Evolutionary conservation across 2,888 invertebrate species (phyloP).

Genomic region (Phanerotoma sp.): DNA sequence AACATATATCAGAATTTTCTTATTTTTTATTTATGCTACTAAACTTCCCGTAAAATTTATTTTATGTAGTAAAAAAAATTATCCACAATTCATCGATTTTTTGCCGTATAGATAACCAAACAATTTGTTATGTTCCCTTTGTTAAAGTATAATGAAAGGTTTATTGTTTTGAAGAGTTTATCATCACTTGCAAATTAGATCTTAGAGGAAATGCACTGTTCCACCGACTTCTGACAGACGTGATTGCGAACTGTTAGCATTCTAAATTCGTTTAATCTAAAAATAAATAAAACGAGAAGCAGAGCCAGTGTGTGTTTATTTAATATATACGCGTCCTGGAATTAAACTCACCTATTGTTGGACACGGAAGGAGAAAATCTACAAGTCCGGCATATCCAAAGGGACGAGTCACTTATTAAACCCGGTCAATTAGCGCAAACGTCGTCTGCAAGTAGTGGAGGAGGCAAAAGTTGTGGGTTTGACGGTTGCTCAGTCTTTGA

Average conservation of each 20-base stretch:
- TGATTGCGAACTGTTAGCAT: constrained; percentile 2
- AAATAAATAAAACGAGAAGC: constrained; percentile 25
- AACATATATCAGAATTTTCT: constrained; percentile 23
- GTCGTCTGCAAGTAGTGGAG: constrained; percentile 5
- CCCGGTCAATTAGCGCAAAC: constrained; percentile 31
- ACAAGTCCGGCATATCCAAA: constrained; percentile 30
- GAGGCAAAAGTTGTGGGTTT: not conserved
- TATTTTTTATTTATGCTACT: no score
- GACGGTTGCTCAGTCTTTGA: not conserved
- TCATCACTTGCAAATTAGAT: no score
- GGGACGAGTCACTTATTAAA: constrained; percentile 24
- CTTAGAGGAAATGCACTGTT: no score
- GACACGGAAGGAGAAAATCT: constrained; percentile 10
- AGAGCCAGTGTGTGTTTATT: not conserved
- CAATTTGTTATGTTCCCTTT: not conserved
- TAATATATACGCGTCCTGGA: constrained; percentile 1
- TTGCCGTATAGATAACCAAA: not conserved
- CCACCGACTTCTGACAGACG: not conserved
- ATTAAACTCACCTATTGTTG: constrained; percentile 3
- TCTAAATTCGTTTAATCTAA: constrained; percentile 28
- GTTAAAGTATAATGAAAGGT: not conserved
- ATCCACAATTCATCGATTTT: no score
- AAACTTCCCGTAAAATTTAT: not conserved
- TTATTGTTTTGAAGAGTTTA: not conserved
- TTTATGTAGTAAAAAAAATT: no score